Evolutionary conservation across 1,140 invertebrate species (phyloP).

Genomic region (Diploscapter pachys): DNA sequence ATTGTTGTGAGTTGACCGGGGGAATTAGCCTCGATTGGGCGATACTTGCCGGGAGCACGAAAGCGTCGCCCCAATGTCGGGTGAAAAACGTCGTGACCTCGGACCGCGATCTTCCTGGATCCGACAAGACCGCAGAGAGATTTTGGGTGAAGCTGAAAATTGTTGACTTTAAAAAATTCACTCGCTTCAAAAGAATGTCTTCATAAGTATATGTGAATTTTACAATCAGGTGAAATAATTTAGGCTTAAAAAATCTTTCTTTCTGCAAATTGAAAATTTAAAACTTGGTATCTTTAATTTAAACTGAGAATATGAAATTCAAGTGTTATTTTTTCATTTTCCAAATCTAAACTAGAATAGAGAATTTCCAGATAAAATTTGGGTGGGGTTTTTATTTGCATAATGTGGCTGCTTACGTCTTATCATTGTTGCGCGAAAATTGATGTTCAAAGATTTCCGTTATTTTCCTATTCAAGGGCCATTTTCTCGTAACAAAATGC

Average conservation of each 20-base stretch:
- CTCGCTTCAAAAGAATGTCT: background rate
- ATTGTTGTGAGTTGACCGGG: constrained; percentile 77
- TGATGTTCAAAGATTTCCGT: too few species aligned
- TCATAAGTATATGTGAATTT: constrained; percentile 16
- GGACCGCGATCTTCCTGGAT: constrained; percentile 76
- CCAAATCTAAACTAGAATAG: too few species aligned
- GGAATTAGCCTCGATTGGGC: constrained; percentile 76
- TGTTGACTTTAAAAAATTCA: background rate
- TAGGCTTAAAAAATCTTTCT: background rate
- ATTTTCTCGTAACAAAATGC: too few species aligned
- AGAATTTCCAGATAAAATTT: too few species aligned
- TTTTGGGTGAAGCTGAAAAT: constrained; percentile 71
- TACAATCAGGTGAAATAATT: too few species aligned
- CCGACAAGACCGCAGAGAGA: constrained; percentile 89
- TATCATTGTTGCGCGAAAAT: too few species aligned
- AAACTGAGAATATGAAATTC: too few species aligned
- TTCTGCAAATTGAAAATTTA: background rate
- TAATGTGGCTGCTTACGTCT: too few species aligned
- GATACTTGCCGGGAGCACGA: constrained; percentile 77
- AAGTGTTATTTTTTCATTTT: too few species aligned
- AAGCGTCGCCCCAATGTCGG: constrained; percentile 92
- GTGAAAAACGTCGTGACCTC: constrained; percentile 80
- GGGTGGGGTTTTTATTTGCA: too few species aligned
- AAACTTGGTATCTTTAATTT: too few species aligned
- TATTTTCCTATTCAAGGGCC: too few species aligned